phyloP scores from a whole-genome alignment of 2,888 invertebrate species.

The Drosophila demipolita region DNA sequence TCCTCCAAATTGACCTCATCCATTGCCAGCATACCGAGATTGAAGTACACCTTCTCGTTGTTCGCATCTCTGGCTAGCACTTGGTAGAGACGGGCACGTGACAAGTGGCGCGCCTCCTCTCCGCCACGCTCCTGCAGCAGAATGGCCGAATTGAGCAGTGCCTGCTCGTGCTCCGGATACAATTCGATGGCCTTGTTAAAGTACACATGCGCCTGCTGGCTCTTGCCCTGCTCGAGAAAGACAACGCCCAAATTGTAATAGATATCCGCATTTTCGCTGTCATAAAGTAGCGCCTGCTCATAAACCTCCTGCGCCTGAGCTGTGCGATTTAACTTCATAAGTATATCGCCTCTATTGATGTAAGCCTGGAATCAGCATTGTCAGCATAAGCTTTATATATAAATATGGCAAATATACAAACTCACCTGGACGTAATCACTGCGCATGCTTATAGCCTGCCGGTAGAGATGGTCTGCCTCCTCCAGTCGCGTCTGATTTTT shows the following conservation, averaged over 20 bases:
- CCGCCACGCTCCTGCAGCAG: slow-evolving; percentile 95
- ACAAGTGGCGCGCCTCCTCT: slow-evolving; percentile 91
- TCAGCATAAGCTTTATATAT: background rate
- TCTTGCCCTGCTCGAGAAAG: slow-evolving; percentile 95
- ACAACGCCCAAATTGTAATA: slow-evolving; percentile 98
- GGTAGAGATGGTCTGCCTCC: slow-evolving; percentile 96
- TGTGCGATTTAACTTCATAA: slow-evolving; percentile 97
- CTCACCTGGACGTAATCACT: slow-evolving; percentile 92
- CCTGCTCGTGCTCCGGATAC: slow-evolving; percentile 97
- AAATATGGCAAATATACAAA: too few relatives aligned
- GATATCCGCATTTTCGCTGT: slow-evolving; percentile 96
- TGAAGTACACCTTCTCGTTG: slow-evolving; percentile 97
- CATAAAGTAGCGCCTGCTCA: slow-evolving; percentile 95
- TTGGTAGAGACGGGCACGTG: slow-evolving; percentile 92
- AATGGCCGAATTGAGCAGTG: slow-evolving; percentile 97
- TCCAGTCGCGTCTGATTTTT: slow-evolving; percentile 95
- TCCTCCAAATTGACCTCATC: slow-evolving; percentile 95
- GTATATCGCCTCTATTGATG: slow-evolving; percentile 97
- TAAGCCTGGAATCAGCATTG: slow-evolving; percentile 89
- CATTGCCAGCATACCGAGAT: slow-evolving; percentile 98
- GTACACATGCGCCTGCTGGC: slow-evolving; percentile 95
- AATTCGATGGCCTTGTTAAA: slow-evolving; percentile 96
- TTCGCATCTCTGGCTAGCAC: slow-evolving; percentile 88
- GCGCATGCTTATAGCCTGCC: slow-evolving; percentile 98
- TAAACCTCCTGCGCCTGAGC: slow-evolving; percentile 98